phyloP scores from a whole-genome alignment of 2,797 vertebrate genomes.

The Tympanoctomys barrerae region DNA sequence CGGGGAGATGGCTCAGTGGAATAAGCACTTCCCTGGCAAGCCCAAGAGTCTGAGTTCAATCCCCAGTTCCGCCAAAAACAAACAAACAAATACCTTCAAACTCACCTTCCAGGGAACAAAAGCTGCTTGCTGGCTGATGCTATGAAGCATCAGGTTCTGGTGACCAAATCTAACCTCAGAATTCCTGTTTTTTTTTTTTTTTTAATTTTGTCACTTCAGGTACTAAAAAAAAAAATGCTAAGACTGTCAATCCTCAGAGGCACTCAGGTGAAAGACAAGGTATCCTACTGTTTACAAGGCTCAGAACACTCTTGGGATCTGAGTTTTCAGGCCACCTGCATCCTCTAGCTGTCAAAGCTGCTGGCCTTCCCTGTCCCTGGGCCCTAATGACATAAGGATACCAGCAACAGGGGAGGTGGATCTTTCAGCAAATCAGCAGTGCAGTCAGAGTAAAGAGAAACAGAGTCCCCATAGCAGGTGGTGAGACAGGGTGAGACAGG shows the following conservation, averaged over 20 bases:
- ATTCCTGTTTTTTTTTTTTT: not conserved
- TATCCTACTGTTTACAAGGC: not conserved
- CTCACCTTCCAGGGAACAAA: conserved; percentile 38
- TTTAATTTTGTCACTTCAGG: not conserved
- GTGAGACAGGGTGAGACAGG: not conserved
- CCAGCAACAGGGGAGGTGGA: not conserved
- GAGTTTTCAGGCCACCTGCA: not conserved
- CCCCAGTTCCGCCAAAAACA: too few species aligned
- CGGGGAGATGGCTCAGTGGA: too few species aligned
- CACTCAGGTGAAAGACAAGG: conserved; percentile 8
- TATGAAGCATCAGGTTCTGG: not conserved
- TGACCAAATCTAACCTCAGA: not conserved
- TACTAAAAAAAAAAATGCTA: not conserved
- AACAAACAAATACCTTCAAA: not conserved
- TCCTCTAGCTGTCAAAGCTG: not conserved
- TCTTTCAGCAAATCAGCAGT: not conserved
- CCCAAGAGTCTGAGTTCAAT: too few species aligned
- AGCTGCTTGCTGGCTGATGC: conserved; percentile 21
- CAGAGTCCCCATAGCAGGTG: accelerated
- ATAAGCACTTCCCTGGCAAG: too few species aligned
- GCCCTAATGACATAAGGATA: not conserved
- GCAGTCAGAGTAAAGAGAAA: not conserved
- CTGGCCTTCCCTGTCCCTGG: not conserved
- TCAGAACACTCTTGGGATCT: not conserved
- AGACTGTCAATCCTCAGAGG: not conserved